phyloP scores from a whole-genome alignment of 1,140 invertebrate species.

The Panulirus ornatus region DNA sequence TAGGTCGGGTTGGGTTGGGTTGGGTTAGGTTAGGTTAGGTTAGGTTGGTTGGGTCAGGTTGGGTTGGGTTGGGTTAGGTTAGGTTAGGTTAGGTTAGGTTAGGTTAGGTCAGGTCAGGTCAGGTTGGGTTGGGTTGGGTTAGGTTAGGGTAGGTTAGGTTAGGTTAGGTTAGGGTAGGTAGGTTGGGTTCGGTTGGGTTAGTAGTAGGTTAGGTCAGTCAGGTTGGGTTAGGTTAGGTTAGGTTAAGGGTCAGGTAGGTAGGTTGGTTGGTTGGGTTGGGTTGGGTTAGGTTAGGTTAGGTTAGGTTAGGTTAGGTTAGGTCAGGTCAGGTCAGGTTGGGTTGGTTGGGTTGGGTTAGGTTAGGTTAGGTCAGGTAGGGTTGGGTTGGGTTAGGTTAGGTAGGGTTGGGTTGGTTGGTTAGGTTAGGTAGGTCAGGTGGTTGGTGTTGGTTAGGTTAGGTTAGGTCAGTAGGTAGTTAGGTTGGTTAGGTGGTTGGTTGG shows the following conservation, averaged over 20 bases:
- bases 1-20: too few relatives aligned
- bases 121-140: background rate
- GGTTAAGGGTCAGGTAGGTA: background rate
- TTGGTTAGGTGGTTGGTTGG: too few relatives aligned
- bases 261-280: background rate
- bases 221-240: background rate
- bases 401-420: too few relatives aligned
- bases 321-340: too few relatives aligned
- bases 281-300: conserved; percentile 14
- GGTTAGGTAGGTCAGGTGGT: too few relatives aligned
- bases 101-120: background rate
- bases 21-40: too few relatives aligned
- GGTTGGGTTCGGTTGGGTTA: background rate
- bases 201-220: background rate
- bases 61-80: conserved; percentile 4
- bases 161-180: background rate
- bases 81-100: conserved; percentile 16
- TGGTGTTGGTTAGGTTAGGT: too few relatives aligned
- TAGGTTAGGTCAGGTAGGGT: too few relatives aligned
- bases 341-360: too few relatives aligned
- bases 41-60: conserved; percentile 1
- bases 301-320: conserved; percentile 20
- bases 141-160: background rate
- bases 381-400: too few relatives aligned
- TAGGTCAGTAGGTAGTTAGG: too few relatives aligned